Percentiles rank a stretch among this genome's conserved stretches.
phyloP scores from a whole-genome alignment of 2,888 invertebrate species.

The Rhagonycha fulva region DNA sequence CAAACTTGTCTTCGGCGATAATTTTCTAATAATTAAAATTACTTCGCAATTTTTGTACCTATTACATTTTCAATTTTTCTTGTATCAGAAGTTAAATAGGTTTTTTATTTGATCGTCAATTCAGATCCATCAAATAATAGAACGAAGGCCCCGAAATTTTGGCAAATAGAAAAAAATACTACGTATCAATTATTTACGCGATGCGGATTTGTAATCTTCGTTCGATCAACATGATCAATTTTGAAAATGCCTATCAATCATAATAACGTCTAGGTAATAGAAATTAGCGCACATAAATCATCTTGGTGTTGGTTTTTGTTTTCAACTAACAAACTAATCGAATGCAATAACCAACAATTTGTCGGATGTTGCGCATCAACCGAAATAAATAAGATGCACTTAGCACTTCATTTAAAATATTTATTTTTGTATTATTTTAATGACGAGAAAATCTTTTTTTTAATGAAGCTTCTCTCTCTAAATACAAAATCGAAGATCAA shows the following conservation, averaged over 20 bases:
- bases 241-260: conserved; percentile 22
- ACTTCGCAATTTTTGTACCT: background rate
- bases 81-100: background rate
- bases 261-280: conserved; percentile 19
- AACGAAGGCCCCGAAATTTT: background rate
- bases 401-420: no score
- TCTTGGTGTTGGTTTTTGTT: background rate
- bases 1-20: background rate
- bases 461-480: no score
- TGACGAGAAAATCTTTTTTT: no score
- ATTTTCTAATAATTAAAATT: background rate
- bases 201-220: conserved; percentile 7
- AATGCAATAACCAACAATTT: background rate
- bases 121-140: background rate
- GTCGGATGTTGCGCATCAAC: no score
- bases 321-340: background rate
- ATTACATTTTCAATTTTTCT: background rate
- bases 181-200: conserved; percentile 21
- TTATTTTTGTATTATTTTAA: no score
- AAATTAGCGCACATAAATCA: conserved; percentile 19
- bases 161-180: background rate
- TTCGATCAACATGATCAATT: conserved; percentile 16
- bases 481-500: no score
- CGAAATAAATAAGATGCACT: no score
- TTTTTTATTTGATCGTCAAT: background rate